Conservation (phyloP, 2,888 invertebrate species). For the Geotrupes spiniger region DNA sequence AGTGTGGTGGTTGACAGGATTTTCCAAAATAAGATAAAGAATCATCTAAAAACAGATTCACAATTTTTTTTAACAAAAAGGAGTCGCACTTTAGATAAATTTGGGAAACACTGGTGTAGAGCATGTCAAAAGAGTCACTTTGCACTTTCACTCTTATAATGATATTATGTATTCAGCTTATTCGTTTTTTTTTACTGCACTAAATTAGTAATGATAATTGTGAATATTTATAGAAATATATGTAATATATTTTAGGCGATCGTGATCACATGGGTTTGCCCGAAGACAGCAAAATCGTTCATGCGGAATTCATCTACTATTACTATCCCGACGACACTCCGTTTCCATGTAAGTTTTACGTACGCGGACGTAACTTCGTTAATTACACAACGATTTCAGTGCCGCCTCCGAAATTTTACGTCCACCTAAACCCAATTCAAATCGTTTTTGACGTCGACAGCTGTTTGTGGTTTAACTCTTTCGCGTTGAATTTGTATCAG, state of each 20-base stretch:
- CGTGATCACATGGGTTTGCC: slow-evolving; percentile 80
- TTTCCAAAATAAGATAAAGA: too few species aligned
- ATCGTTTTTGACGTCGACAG: slow-evolving; percentile 85
- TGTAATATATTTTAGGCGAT: slow-evolving; percentile 57
- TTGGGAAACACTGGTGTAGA: too few species aligned
- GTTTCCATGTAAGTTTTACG: slow-evolving; percentile 71
- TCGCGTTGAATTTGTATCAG: slow-evolving; percentile 82
- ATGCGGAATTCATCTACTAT: slow-evolving; percentile 94
- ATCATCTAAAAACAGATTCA: too few species aligned
- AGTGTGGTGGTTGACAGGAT: too few species aligned
- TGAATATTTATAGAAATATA: slow-evolving; percentile 13
- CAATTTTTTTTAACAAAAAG: too few species aligned
- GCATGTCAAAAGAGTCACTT: too few species aligned
- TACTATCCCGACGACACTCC: slow-evolving; percentile 91
- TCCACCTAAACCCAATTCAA: slow-evolving; percentile 87
- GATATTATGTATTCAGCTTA: too few species aligned
- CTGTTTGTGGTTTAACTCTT: slow-evolving; percentile 91
- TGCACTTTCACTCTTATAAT: too few species aligned
- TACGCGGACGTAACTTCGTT: not conserved
- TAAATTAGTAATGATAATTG: too few species aligned
- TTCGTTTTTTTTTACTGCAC: too few species aligned
- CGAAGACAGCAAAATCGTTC: slow-evolving; percentile 86
- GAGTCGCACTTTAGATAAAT: too few species aligned
- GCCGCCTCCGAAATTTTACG: slow-evolving; percentile 89
- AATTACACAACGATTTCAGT: slow-evolving; percentile 59